A percentile compares a stretch with the other conserved stretches of the same genome.
Conservation (phyloP, 2,888 invertebrate species). For the Axea sp. region DNA sequence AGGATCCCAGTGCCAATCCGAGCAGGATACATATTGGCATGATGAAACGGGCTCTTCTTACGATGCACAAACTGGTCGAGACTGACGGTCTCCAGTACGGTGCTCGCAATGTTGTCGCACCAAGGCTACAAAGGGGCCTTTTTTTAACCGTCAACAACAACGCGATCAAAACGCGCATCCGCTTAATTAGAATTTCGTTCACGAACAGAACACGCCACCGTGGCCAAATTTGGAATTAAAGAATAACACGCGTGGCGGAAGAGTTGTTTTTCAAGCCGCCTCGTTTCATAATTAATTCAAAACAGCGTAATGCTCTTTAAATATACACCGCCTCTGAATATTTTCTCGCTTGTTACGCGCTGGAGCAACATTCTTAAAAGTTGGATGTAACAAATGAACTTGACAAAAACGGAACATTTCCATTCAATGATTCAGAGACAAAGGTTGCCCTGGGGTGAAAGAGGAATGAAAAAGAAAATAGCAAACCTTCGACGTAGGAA, state of each 20-base stretch:
- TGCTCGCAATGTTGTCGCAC: no score
- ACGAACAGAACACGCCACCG: no score
- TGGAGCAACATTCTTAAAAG: constrained; percentile 22
- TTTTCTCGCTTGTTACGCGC: constrained; percentile 16
- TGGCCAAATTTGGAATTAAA: neutral
- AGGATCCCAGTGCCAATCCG: constrained; percentile 22
- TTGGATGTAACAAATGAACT: constrained; percentile 45
- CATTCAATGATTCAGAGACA: constrained; percentile 58
- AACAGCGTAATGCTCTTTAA: constrained; percentile 16
- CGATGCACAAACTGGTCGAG: constrained; percentile 61
- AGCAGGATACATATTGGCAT: constrained; percentile 47
- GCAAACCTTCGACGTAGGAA: constrained; percentile 33
- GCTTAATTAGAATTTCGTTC: no score
- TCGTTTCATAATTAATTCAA: constrained; percentile 31
- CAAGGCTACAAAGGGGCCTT: constrained; percentile 26
- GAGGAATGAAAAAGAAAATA: constrained; percentile 34
- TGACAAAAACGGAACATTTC: constrained; percentile 47
- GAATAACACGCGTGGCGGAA: neutral
- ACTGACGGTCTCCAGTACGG: constrained; percentile 50
- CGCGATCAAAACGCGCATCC: no score
- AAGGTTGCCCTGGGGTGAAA: constrained; percentile 54
- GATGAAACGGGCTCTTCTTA: constrained; percentile 58
- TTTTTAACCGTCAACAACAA: no score
- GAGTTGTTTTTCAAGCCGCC: neutral
- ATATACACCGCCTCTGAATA: constrained; percentile 12